These are phyloP conservation scores for Penaeus chinensis DNA, from an alignment of 1,140 invertebrate genomes.

Conservation along the genomic window DNA sequence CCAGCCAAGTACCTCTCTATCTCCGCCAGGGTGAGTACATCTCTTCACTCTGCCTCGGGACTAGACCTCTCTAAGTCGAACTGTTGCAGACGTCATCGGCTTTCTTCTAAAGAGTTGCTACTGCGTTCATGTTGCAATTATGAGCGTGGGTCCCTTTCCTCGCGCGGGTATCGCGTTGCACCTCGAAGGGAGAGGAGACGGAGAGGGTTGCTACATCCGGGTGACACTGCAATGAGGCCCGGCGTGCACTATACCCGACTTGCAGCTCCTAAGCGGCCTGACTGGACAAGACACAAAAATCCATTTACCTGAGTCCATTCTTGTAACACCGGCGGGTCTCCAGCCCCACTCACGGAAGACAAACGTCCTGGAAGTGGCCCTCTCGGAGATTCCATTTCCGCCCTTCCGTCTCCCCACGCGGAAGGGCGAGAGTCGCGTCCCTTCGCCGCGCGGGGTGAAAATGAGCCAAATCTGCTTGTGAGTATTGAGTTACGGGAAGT, in stretches of 20 bases:
- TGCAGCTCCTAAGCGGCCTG: slow-evolving; percentile 45
- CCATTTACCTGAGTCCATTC: slow-evolving; percentile 56
- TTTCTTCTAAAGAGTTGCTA: too few species aligned
- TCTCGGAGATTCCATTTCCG: slow-evolving; percentile 27
- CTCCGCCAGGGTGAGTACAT: too few species aligned
- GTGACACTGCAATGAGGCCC: too few species aligned
- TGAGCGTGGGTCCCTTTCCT: too few species aligned
- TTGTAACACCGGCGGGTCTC: slow-evolving; percentile 48
- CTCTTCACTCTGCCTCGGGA: too few species aligned
- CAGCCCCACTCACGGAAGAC: slow-evolving; percentile 47
- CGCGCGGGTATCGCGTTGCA: too few species aligned
- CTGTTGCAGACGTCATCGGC: too few species aligned
- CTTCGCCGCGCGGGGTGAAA: slow-evolving; percentile 28
- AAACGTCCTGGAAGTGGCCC: slow-evolving; percentile 51
- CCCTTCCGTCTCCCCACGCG: background rate
- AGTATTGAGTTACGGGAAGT: slow-evolving; percentile 53
- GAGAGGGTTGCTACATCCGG: too few species aligned
- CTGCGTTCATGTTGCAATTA: too few species aligned
- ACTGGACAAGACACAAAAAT: slow-evolving; percentile 57
- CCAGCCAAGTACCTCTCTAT: too few species aligned
- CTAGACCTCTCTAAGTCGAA: too few species aligned
- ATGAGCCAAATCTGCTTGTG: slow-evolving; percentile 57
- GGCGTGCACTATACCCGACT: slow-evolving; percentile 1
- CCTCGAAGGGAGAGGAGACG: too few species aligned
- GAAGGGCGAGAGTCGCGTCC: slow-evolving; percentile 3